phyloP scores from a whole-genome alignment of 2,888 invertebrate genomes.

The Latrodectus hesperus region DNA sequence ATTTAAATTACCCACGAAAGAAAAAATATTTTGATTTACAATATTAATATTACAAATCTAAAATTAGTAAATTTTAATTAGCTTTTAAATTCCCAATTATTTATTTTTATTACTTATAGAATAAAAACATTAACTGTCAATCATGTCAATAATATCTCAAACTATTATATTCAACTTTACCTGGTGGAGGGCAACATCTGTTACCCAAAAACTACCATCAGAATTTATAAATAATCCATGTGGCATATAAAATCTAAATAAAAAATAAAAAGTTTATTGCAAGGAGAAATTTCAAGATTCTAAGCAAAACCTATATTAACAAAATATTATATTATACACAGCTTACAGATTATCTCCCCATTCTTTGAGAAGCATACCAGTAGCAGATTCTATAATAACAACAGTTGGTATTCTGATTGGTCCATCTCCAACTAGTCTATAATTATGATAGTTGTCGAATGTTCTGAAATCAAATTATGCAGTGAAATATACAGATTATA shows the following conservation, averaged over 20 bases:
- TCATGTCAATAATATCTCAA: too few species aligned
- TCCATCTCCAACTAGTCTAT: slow-evolving; percentile 78
- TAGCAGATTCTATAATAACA: slow-evolving; percentile 79
- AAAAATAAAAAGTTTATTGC: background rate
- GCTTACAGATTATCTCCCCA: slow-evolving; percentile 84
- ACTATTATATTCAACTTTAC: slow-evolving; percentile 77
- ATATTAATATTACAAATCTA: too few species aligned
- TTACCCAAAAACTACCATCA: slow-evolving; percentile 91
- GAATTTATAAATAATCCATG: slow-evolving; percentile 94
- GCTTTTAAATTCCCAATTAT: too few species aligned
- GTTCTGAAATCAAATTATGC: slow-evolving; percentile 74
- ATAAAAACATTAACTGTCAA: too few species aligned
- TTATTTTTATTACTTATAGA: too few species aligned
- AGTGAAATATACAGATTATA: background rate
- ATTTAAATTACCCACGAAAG: too few species aligned
- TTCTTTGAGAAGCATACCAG: slow-evolving; percentile 80
- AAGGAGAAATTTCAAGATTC: background rate
- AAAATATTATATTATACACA: background rate
- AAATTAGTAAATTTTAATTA: too few species aligned
- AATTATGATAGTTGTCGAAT: slow-evolving; percentile 80
- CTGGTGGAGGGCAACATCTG: slow-evolving; percentile 97
- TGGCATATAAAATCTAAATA: slow-evolving; percentile 88
- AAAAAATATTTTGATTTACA: too few species aligned
- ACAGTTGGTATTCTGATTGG: slow-evolving; percentile 82
- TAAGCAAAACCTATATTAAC: background rate